phyloP scores from a whole-genome alignment of 2,797 vertebrate species.

The Catamblyrhynchus diadema region DNA sequence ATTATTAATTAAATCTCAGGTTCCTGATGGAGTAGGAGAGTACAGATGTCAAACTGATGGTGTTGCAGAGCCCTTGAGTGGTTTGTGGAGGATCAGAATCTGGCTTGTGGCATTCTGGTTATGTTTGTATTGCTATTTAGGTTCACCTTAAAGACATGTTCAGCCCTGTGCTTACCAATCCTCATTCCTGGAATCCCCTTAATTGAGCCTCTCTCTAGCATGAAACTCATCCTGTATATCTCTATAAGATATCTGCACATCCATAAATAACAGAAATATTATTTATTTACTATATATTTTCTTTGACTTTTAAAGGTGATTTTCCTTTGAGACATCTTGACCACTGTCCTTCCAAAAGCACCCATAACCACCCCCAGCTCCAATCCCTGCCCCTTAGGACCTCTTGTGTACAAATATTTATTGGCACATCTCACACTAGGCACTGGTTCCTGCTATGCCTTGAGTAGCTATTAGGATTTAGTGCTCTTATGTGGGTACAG shows the following conservation, averaged over 20 bases:
- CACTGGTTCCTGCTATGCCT: neutral
- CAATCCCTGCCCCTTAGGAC: neutral
- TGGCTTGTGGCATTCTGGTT: neutral
- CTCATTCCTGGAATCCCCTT: neutral
- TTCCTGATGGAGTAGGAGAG: neutral
- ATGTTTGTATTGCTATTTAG: neutral
- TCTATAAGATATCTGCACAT: fast-evolving
- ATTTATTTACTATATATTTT: neutral
- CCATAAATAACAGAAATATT: neutral
- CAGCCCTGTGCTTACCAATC: neutral
- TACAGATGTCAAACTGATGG: neutral
- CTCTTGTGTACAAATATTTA: neutral
- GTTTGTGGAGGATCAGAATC: neutral
- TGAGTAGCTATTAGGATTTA: slow-evolving; percentile 30
- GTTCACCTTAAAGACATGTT: neutral
- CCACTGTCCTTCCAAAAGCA: neutral
- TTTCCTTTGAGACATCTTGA: neutral
- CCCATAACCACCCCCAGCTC: neutral
- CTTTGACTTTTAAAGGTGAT: neutral
- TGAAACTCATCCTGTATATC: neutral
- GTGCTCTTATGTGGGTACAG: slow-evolving; percentile 25
- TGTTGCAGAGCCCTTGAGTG: neutral
- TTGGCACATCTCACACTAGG: neutral
- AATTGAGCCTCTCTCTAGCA: neutral
- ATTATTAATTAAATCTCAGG: neutral